A percentile compares a stretch with the other conserved stretches of the same genome.
Conservation (phyloP, 2,888 invertebrate genomes). For the Blastobasis lacticolella region DNA sequence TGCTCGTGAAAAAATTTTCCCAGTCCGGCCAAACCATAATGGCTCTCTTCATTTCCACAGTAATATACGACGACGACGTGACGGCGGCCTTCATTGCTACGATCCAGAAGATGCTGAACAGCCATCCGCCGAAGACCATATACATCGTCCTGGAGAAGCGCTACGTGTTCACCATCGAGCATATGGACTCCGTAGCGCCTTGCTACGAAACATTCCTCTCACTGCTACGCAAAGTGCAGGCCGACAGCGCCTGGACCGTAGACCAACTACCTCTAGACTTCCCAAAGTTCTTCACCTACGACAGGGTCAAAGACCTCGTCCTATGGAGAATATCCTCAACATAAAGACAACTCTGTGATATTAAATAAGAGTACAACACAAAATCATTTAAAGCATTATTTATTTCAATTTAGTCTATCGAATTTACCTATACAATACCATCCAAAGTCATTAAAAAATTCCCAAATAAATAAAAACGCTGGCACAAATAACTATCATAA, state of each 20-base stretch:
- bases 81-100: constrained; percentile 86
- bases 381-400: constrained; percentile 8
- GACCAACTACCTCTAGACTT: constrained; percentile 80
- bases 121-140: constrained; percentile 74
- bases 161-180: constrained; percentile 87
- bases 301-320: constrained; percentile 84
- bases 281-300: constrained; percentile 87
- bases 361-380: constrained; percentile 14
- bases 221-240: constrained; percentile 67
- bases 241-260: constrained; percentile 70
- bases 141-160: constrained; percentile 89
- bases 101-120: constrained; percentile 77
- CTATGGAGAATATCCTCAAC: constrained; percentile 78
- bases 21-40: neutral
- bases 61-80: constrained; percentile 87
- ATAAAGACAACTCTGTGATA: constrained; percentile 31
- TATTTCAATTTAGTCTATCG: constrained; percentile 17
- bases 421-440: constrained; percentile 10
- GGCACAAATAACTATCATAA: constrained; percentile 28
- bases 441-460: constrained; percentile 14
- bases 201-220: constrained; percentile 89
- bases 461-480: constrained; percentile 29
- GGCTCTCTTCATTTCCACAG: constrained; percentile 55
- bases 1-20: too few relatives aligned
- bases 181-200: constrained; percentile 88